phyloP scores from a whole-genome alignment of 2,113 vertebrate species.

The Accipiter virgatus region DNA sequence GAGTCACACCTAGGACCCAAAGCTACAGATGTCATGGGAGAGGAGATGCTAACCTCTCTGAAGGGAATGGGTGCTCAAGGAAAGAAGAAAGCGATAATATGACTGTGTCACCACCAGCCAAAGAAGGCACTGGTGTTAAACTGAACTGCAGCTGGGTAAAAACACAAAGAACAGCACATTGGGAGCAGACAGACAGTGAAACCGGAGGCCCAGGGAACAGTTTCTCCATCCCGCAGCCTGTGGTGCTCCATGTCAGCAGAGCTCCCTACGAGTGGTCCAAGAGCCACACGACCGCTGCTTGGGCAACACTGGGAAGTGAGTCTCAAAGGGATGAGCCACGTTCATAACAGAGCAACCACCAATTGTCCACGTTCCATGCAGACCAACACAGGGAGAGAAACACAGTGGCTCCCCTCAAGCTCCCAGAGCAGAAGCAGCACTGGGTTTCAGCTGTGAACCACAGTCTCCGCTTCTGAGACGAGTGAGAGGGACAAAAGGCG shows the following conservation, averaged over 20 bases:
- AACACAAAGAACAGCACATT: not conserved
- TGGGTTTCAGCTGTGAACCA: not conserved
- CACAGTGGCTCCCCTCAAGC: not conserved
- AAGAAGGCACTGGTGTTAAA: not conserved
- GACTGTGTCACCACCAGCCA: not conserved
- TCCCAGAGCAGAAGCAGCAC: not conserved
- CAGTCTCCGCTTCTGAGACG: not conserved
- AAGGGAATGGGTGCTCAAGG: not conserved
- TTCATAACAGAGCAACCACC: not conserved
- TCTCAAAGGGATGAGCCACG: not conserved
- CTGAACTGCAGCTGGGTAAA: not conserved
- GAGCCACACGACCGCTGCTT: accelerated
- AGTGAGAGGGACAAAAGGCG: not conserved
- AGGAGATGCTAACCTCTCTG: not conserved
- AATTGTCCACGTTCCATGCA: not conserved
- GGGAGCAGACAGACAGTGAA: not conserved
- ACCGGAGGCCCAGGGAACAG: accelerated
- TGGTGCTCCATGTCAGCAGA: not conserved
- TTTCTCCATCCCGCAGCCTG: not conserved
- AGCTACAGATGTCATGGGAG: not conserved
- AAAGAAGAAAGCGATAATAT: not conserved
- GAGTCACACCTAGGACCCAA: not conserved
- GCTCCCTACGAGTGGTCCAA: accelerated
- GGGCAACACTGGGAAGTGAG: not conserved
- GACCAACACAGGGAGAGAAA: not conserved